Evolutionary conservation across 2,888 invertebrate species (phyloP).

Genomic region (Scelioninae gen. 1): DNA sequence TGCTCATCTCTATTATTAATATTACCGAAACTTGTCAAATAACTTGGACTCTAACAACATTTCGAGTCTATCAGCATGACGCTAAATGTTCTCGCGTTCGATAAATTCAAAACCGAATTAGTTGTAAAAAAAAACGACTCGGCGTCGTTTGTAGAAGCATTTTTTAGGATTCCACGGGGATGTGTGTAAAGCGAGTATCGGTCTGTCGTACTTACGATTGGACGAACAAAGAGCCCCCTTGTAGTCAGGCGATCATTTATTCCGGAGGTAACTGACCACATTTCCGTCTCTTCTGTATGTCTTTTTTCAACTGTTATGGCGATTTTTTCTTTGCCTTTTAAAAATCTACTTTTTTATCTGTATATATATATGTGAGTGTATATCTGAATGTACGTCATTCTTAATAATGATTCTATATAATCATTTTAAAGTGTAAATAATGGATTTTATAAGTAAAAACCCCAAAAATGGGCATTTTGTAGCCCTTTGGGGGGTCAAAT

Average conservation of each 20-base stretch:
- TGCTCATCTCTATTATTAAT: background rate
- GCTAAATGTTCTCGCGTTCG: constrained; percentile 28
- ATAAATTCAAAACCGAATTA: constrained; percentile 45
- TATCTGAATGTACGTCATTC: too few relatives aligned
- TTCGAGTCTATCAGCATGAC: constrained; percentile 12
- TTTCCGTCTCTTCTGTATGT: constrained; percentile 74
- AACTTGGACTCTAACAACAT: background rate
- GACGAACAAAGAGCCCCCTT: constrained; percentile 57
- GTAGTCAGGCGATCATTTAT: constrained; percentile 74
- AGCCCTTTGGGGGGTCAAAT: too few relatives aligned
- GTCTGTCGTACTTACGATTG: constrained; percentile 30
- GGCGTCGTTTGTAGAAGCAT: constrained; percentile 26
- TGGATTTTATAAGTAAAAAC: too few relatives aligned
- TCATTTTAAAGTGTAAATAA: too few relatives aligned
- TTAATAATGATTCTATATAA: too few relatives aligned
- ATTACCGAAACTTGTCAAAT: constrained; percentile 33
- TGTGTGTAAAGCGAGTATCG: constrained; percentile 42
- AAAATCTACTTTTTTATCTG: too few relatives aligned
- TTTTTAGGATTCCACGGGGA: constrained; percentile 52
- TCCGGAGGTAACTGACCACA: constrained; percentile 76
- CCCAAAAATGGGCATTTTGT: too few relatives aligned
- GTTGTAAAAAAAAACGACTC: constrained; percentile 32
- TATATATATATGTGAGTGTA: too few relatives aligned
- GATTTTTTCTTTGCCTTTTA: too few relatives aligned
- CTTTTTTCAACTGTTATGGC: constrained; percentile 43